phyloP scores from a whole-genome alignment of 2,797 vertebrate species.

The Sebastes taczanowskii region DNA sequence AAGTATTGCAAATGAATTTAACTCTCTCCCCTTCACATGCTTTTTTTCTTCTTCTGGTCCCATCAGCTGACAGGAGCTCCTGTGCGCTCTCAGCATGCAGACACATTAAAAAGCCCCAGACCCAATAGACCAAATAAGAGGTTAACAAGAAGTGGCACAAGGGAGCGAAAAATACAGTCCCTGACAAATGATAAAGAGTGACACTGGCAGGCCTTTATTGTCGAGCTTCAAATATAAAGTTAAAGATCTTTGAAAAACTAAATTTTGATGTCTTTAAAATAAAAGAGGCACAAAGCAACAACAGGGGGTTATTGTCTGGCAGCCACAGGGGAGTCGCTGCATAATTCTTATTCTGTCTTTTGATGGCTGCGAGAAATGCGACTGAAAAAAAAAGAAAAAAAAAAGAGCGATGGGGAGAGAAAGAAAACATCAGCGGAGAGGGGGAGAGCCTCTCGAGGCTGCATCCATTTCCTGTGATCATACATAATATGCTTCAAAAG shows the following conservation, averaged over 20 bases:
- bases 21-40: slow-evolving; percentile 82
- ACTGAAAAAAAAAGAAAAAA: slow-evolving; percentile 65
- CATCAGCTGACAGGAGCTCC: slow-evolving; percentile 91
- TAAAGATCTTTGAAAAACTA: slow-evolving; percentile 96
- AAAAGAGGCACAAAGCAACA: slow-evolving; percentile 99
- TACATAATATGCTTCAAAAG: slow-evolving; percentile 99
- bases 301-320: slow-evolving; percentile 98
- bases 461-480: slow-evolving; percentile 99
- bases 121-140: slow-evolving; percentile 93
- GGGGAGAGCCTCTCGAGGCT: slow-evolving; percentile 93
- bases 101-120: slow-evolving; percentile 85
- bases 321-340: slow-evolving; percentile 96
- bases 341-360: slow-evolving; percentile 98
- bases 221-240: slow-evolving; percentile 98
- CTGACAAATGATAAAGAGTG: slow-evolving; percentile 95
- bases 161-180: slow-evolving; percentile 90
- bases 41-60: slow-evolving; percentile 82
- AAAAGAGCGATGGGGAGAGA: slow-evolving; percentile 53
- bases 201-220: slow-evolving; percentile 96
- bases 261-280: slow-evolving; percentile 99
- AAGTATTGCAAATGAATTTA: slow-evolving; percentile 78
- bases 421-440: slow-evolving; percentile 65
- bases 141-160: slow-evolving; percentile 97
- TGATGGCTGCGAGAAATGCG: slow-evolving; percentile 97
- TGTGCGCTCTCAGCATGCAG: slow-evolving; percentile 85